Percentiles rank a stretch among this genome's conserved stretches.
phyloP scores from a whole-genome alignment of 2,888 invertebrate species.

The Ceramica pisi region DNA sequence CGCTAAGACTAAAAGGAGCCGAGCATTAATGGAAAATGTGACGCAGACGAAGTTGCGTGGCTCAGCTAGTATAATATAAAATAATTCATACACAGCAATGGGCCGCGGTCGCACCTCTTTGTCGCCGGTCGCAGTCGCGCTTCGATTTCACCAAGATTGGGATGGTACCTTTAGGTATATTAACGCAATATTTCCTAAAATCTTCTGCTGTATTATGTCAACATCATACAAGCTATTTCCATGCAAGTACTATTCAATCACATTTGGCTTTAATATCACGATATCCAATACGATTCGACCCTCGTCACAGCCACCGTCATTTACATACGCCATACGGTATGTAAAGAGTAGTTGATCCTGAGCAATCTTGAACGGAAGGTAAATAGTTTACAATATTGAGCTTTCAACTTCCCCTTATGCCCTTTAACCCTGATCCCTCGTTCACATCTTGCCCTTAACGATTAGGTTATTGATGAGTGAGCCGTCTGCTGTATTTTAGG shows the following conservation, averaged over 20 bases:
- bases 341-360: neutral
- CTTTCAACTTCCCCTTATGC: neutral
- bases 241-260: neutral
- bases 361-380: slow-evolving; percentile 1
- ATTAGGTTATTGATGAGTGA: neutral
- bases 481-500: too few relatives aligned
- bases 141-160: too few relatives aligned
- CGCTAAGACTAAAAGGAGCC: too few relatives aligned
- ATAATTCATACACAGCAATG: too few relatives aligned
- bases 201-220: neutral
- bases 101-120: too few relatives aligned
- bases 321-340: slow-evolving; percentile 11
- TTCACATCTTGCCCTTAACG: neutral
- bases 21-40: too few relatives aligned
- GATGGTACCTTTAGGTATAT: too few relatives aligned
- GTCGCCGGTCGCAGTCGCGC: too few relatives aligned
- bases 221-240: neutral
- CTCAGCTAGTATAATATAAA: too few relatives aligned
- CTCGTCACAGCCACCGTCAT: slow-evolving; percentile 3
- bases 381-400: slow-evolving; percentile 9
- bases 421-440: neutral
- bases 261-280: neutral
- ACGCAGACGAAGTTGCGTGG: too few relatives aligned
- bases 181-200: too few relatives aligned
- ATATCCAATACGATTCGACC: slow-evolving; percentile 23